Evolutionary conservation across 2,797 vertebrate species (phyloP), one percentile per base, ranked within the genome.

Genomic region (Chlorospingus semifuscus): DNA sequence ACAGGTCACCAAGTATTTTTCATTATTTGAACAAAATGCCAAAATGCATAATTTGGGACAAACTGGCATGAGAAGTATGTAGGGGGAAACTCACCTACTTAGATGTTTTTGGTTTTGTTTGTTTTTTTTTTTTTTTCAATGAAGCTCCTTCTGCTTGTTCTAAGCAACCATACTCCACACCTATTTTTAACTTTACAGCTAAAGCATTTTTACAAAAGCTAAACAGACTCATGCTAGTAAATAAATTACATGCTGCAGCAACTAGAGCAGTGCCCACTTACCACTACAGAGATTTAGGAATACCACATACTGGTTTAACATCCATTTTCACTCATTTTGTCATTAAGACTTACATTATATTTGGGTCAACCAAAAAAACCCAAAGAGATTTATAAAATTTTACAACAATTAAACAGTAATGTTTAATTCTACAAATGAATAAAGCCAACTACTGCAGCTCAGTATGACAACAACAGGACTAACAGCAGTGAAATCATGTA

Each of bases 271-370:
- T 82, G 82, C 81, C 94, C 91, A 44, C 90, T 90, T 95, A 76
- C 81, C 93, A 95, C 96, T 77, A 89, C 79, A 92, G 82, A 85
- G 61, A 68, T 93, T 96, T 93, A 98, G 89, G 94, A 98, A 98
- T 96, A 98, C 98, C 96, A 98, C 96, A 90, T 90, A 97, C 96
- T 95, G 97, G 96, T 95, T 98, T 94, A 97, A 98, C 98, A 97
- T 79, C 88, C 71, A 82, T 94, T 90, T 97, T 97, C 96, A 97
- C 90, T 98, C 94, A 85, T 96, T 95, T 99, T 99, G 99, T 99
- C 99, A 99, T 99, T 98, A 98, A 99, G 99, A 99, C 99, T 99
- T 99, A 99, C 99, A 99, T 99, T 99, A 99, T 99, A 98, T 99
- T 99, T 99, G 99, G 99, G 99, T 98, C 98, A 97, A 98, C 98